Evolutionary conservation across 2,797 vertebrate genomes (phyloP).

Genomic region (Xiphorhynchus erythropygius): DNA sequence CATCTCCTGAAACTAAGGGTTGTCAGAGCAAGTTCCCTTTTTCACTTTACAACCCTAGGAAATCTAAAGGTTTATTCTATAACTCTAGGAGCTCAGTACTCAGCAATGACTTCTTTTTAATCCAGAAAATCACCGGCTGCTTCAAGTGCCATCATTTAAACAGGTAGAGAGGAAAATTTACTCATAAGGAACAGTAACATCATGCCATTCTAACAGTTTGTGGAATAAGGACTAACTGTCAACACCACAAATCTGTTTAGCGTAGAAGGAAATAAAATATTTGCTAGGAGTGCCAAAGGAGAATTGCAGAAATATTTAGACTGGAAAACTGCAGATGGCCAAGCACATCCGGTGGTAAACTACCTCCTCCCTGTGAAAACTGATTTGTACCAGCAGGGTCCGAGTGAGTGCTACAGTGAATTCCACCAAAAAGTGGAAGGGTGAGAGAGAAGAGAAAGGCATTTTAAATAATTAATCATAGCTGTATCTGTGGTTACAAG

Average conservation of each 20-base stretch:
- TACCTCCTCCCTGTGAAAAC: slow-evolving; percentile 45
- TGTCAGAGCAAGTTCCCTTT: neutral
- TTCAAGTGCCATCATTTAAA: neutral
- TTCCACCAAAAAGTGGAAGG: neutral
- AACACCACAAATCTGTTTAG: neutral
- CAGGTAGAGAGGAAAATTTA: neutral
- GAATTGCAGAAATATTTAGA: slow-evolving; percentile 5
- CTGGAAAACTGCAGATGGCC: slow-evolving; percentile 47
- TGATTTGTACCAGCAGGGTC: slow-evolving; percentile 54
- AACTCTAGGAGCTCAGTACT: neutral
- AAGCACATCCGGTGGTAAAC: slow-evolving; percentile 27
- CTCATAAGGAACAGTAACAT: neutral
- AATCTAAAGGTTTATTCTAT: neutral
- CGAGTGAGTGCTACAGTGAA: slow-evolving; percentile 9
- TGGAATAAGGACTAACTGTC: neutral
- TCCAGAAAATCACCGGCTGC: neutral
- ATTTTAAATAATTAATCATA: slow-evolving; percentile 36
- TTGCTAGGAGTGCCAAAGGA: slow-evolving; percentile 25
- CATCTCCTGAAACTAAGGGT: neutral
- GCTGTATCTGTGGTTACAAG: slow-evolving; percentile 19
- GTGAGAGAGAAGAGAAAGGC: neutral
- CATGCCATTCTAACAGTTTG: slow-evolving; percentile 14
- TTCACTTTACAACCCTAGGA: neutral
- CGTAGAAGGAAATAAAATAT: slow-evolving; percentile 36
- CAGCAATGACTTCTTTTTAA: neutral